Base-by-base conservation (phyloP, 1,140 invertebrate genomes). In the Drosophila hydei region DNA sequence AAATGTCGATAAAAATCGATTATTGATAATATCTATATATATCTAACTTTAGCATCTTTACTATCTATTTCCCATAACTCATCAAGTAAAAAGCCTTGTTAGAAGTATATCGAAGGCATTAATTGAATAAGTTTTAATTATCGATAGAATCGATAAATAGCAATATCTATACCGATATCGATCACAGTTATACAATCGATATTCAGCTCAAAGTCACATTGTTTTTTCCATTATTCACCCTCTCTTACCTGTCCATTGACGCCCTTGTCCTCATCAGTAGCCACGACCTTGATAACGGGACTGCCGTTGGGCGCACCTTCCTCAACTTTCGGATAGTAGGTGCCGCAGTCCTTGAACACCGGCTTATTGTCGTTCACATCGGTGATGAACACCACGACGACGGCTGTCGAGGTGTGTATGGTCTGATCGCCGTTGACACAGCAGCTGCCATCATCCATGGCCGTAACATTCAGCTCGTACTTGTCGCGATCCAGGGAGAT, bases 311-410 rank as follows among this genome's bases (percentile, higher is more conserved):
- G 95, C 6, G 97, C 97, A 0, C 97, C 97, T 92, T 98, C 97
- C 92, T 97, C 96, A 0, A 98, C 97, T 92, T 98, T 98, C 0
- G 97, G 97, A 85, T 96, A 96, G 90, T 98, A 98, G 5, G 95
- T 97, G 0, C 95, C 94, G 90, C 97, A 98, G 72, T 98, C 97
- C 91, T 97, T 96, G 84, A 99, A 99, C 23, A 97, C 95, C 0
- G 97, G 97, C 81, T 98, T 98, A 89, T 98, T 98, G 76, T 98
- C 97, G 89, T 98, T 99, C 0, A 98, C 97, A 88, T 99, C 98
- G 0, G 97, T 98, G 45, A 99, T 98, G 81, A 98, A 98, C 0
- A 99, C 97, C 1, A 98, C 97, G 1, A 98, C 97, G 0, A 98
- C 96, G n/a, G 97, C 97, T 0, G 97, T 98, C 18, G 96, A 97